Base-by-base conservation (phyloP, 2,113 vertebrate species). In the Mirounga angustirostris region DNA sequence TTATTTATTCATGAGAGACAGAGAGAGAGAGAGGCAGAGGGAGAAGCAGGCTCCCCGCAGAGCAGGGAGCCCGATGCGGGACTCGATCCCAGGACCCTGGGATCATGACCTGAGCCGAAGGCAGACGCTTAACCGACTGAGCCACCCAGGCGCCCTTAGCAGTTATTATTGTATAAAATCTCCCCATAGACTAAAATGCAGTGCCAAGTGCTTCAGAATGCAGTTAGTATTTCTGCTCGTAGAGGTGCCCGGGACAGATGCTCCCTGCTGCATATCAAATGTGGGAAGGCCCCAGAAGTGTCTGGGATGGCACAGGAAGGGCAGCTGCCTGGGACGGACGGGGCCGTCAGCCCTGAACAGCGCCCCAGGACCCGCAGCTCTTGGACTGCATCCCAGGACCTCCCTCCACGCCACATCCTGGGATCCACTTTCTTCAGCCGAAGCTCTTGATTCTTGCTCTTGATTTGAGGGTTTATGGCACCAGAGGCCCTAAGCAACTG, bases 371-470 rank as follows among this genome's bases (percentile, higher is more conserved):
- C 36, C 4, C n/a, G 16, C 26, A 9, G 18, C 30, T 0, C 69
- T 28, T 0, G 22, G 67, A 54, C 67, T 33, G 12, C 40, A 40
- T 15, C 28, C 58, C 30, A 2, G 56, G 61, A 40, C 36, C 26
- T 15, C 8, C 7, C 0, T 0, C 1, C 1, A 1, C 1, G 4
- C 30, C 33, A 10, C 12, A 40, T 19, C 87, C 59, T 9, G 10
- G 80, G 63, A 26, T 82, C 59, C 33, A 43, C 36, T 91, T 65
- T 65, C 85, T 84, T 93, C 36, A 93, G 85, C 24, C 36, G 43
- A 43, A 76, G 30, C 63, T 76, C 52, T 73, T 85, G 43, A 61
- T 78, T n/a, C 61, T 81, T 59, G 63, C 50, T 16, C 65, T 74
- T 30, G 18, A 69, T 50, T 86, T 79, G 50, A 78, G 26, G 56